Conservation (phyloP, 2,797 vertebrate genomes). For the Enteromius mattozi region DNA sequence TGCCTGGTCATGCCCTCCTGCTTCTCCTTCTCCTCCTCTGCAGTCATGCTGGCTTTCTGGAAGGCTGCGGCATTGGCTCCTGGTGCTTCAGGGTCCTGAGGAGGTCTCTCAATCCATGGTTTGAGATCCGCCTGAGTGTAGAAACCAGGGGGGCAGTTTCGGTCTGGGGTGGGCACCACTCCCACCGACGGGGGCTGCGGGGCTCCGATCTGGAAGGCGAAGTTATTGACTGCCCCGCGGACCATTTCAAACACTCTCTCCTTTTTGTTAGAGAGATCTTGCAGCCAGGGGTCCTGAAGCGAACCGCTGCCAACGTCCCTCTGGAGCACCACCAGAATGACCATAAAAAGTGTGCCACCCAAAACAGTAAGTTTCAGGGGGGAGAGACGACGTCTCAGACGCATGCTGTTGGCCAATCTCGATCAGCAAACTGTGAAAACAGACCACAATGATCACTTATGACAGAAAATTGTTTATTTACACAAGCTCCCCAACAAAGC, state of each 20-base stretch:
- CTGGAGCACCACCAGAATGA: conserved; percentile 87
- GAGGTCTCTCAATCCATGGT: conserved; percentile 84
- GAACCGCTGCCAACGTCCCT: conserved; percentile 73
- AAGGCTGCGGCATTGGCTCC: conserved; percentile 86
- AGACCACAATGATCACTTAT: background rate
- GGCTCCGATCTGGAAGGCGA: conserved; percentile 89
- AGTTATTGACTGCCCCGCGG: conserved; percentile 87
- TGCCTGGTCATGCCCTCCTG: conserved; percentile 88
- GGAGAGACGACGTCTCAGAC: conserved; percentile 83
- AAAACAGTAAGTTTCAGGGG: conserved; percentile 83
- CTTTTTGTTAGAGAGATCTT: conserved; percentile 84
- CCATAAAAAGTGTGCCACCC: conserved; percentile 82
- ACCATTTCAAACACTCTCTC: conserved; percentile 87
- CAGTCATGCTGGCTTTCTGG: conserved; percentile 78
- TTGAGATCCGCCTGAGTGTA: conserved; percentile 85
- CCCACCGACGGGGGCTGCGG: conserved; percentile 71
- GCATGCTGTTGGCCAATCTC: conserved; percentile 72
- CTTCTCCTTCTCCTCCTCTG: conserved; percentile 87
- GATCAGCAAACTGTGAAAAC: conserved; percentile 16
- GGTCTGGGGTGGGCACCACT: conserved; percentile 59
- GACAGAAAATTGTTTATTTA: background rate
- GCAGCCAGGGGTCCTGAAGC: conserved; percentile 85
- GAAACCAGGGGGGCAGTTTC: conserved; percentile 83
- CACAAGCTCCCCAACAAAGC: background rate
- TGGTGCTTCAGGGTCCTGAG: conserved; percentile 79